These are phyloP conservation scores for Amphipoea lucens DNA, from an alignment of 2,888 invertebrate genomes.

Conservation along the genomic window DNA sequence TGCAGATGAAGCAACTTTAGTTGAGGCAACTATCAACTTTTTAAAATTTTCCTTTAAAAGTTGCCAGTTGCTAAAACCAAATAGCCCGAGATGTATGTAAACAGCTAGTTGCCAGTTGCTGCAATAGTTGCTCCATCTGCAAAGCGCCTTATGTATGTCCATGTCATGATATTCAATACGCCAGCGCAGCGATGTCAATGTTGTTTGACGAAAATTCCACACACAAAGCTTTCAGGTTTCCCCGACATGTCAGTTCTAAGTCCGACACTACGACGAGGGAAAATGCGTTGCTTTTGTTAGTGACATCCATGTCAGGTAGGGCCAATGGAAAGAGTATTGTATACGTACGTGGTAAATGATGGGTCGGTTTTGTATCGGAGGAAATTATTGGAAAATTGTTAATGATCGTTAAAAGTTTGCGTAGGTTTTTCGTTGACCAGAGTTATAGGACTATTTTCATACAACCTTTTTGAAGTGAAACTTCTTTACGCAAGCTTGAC, in stretches of 20 bases:
- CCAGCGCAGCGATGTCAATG: conserved; percentile 41
- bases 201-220: conserved; percentile 57
- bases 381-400: background rate
- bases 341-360: background rate
- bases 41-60: no score
- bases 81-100: no score
- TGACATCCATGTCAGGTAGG: conserved; percentile 34
- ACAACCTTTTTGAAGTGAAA: background rate
- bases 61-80: no score
- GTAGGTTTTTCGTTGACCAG: background rate
- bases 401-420: background rate
- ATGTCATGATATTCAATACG: conserved; percentile 40
- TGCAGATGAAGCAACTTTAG: no score
- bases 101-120: no score
- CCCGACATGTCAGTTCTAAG: conserved; percentile 43
- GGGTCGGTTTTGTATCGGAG: background rate
- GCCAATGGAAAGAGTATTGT: conserved; percentile 24
- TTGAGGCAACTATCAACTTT: no score
- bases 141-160: conserved; percentile 15
- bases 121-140: no score
- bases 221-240: conserved; percentile 55
- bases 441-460: background rate
- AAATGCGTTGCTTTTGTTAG: conserved; percentile 47
- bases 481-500: no score
- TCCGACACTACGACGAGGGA: conserved; percentile 31